phyloP scores from a whole-genome alignment of 2,113 vertebrate species.

The Pseudorectes ferrugineus region DNA sequence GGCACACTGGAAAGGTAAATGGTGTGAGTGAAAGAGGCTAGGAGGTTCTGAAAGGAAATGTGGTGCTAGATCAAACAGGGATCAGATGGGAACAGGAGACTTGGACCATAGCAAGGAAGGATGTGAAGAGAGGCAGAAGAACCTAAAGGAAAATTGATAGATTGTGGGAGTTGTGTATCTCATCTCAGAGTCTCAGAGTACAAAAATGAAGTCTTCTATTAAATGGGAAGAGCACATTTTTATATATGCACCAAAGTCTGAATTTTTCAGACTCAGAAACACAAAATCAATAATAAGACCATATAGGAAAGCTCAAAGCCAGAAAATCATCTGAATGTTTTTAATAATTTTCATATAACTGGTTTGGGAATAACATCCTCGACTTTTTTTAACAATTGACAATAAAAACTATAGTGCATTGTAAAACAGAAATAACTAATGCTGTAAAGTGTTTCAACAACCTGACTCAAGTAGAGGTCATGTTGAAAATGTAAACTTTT shows the following conservation, averaged over 20 bases:
- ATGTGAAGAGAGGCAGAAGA: background rate
- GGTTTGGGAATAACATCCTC: background rate
- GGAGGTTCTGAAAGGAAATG: background rate
- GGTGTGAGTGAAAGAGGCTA: background rate
- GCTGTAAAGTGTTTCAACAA: background rate
- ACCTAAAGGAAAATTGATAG: background rate
- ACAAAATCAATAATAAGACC: background rate
- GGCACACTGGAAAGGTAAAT: background rate
- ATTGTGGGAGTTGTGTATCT: background rate
- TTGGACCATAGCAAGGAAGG: background rate
- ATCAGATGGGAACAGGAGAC: background rate
- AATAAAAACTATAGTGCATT: background rate
- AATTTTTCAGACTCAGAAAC: background rate
- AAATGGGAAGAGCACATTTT: background rate
- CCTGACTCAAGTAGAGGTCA: background rate
- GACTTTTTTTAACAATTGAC: background rate
- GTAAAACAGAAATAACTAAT: background rate
- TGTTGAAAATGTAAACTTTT: conserved; percentile 3
- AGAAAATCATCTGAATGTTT: background rate
- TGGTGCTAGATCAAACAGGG: background rate
- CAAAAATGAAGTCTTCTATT: background rate
- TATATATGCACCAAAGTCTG: background rate
- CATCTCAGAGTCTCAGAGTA: background rate
- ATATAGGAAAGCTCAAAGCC: background rate
- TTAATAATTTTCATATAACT: background rate